Conservation (phyloP, 1,140 invertebrate species). For the Drosophila kikkawai region DNA sequence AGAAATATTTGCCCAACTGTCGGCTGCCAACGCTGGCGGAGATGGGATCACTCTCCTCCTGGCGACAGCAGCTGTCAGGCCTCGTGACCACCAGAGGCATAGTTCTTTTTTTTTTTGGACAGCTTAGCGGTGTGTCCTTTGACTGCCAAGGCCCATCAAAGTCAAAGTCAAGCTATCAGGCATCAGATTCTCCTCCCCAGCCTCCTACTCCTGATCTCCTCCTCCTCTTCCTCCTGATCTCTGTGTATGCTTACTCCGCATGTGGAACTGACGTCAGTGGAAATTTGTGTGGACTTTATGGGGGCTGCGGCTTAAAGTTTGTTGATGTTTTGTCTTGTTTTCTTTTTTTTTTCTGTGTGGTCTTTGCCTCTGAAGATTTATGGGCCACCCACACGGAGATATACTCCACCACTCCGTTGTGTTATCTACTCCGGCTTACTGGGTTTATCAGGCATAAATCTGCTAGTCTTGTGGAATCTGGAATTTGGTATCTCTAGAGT, state of each 20-base stretch:
- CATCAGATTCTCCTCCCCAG: not conserved
- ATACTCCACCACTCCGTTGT: not conserved
- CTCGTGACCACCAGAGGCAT: conserved; percentile 63
- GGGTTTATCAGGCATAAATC: conserved; percentile 42
- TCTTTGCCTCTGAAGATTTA: conserved; percentile 71
- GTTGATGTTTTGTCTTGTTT: conserved; percentile 57
- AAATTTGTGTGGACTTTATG: conserved; percentile 50
- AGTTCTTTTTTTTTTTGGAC: conserved; percentile 12
- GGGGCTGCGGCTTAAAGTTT: conserved; percentile 42
- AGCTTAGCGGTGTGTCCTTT: conserved; percentile 53
- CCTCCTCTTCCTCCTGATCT: conserved; percentile 5
- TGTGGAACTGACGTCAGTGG: conserved; percentile 50
- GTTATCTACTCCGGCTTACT: conserved; percentile 20
- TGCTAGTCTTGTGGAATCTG: conserved; percentile 10
- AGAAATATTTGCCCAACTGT: conserved; percentile 58
- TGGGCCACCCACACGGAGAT: conserved; percentile 43
- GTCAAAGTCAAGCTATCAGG: conserved; percentile 17
- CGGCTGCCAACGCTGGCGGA: conserved; percentile 53
- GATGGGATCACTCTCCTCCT: conserved; percentile 35
- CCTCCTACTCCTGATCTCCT: not conserved
- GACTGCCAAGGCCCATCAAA: conserved; percentile 35
- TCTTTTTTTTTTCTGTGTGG: conserved; percentile 29
- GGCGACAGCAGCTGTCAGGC: conserved; percentile 43
- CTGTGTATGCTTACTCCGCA: conserved; percentile 28
- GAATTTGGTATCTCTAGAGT: conserved; percentile 1